Conservation (phyloP, 2,113 vertebrate genomes). For the Zosterops japonicus region DNA sequence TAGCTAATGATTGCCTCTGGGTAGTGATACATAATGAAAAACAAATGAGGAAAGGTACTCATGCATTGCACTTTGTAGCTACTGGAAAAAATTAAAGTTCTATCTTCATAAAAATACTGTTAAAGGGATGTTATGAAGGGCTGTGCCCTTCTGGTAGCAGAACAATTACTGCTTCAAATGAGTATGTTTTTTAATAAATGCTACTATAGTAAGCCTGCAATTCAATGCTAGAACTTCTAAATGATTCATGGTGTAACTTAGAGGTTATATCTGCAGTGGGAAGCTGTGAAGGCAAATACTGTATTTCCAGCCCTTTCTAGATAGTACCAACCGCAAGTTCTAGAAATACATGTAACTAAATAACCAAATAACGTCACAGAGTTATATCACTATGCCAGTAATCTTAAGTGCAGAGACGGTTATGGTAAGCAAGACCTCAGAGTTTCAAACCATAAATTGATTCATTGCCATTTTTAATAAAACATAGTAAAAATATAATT, state of each 20-base stretch:
- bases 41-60: constrained; percentile 68
- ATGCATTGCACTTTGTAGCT: constrained; percentile 55
- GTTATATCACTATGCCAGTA: background rate
- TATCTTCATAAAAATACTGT: constrained; percentile 54
- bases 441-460: background rate
- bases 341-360: background rate
- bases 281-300: background rate
- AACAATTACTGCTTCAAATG: constrained; percentile 61
- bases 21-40: constrained; percentile 66
- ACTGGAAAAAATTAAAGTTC: constrained; percentile 66
- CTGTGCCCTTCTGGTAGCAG: constrained; percentile 38
- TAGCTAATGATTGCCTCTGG: constrained; percentile 72
- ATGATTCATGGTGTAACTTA: constrained; percentile 5
- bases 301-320: background rate
- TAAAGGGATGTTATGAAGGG: constrained; percentile 50
- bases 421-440: background rate
- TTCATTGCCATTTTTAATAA: background rate
- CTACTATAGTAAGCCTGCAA: background rate
- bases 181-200: constrained; percentile 61
- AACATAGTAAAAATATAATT: background rate
- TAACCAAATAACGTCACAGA: background rate
- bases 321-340: background rate
- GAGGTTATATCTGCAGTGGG: background rate
- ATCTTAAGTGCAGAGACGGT: background rate
- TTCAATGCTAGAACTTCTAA: background rate